A percentile compares a stretch with the other conserved stretches of the same genome.
Evolutionary conservation across 2,797 vertebrate species (phyloP).

Genomic region (Coccyzus lansbergi): DNA sequence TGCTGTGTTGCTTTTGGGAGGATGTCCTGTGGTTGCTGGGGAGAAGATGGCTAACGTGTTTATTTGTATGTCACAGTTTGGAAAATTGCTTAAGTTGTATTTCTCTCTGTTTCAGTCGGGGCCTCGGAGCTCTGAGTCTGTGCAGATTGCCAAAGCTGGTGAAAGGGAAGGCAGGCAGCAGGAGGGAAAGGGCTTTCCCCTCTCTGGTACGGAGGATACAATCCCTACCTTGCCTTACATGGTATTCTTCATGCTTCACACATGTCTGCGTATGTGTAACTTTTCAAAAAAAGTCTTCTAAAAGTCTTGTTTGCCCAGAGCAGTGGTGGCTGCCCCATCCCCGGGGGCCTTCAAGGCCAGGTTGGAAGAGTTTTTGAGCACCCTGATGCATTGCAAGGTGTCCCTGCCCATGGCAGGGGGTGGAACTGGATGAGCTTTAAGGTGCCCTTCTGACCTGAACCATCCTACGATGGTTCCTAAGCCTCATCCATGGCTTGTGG

Average conservation of each 20-base stretch:
- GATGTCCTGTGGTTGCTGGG: conserved; percentile 7
- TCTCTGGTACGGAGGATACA: background rate
- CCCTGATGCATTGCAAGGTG: too few relatives aligned
- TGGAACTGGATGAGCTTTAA: too few relatives aligned
- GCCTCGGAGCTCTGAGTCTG: background rate
- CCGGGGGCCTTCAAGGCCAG: too few relatives aligned
- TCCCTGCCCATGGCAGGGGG: too few relatives aligned
- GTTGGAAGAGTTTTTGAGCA: too few relatives aligned
- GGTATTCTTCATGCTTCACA: background rate
- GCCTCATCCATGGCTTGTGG: background rate
- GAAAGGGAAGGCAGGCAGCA: background rate
- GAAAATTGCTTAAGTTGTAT: background rate
- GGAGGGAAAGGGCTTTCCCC: background rate
- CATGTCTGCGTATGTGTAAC: too few relatives aligned
- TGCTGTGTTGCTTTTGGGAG: conserved; percentile 53
- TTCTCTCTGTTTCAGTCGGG: background rate
- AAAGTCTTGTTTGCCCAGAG: too few relatives aligned
- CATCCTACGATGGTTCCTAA: too few relatives aligned
- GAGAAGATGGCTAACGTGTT: conserved; percentile 23
- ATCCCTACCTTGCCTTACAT: background rate
- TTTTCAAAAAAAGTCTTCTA: too few relatives aligned
- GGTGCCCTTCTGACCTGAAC: too few relatives aligned
- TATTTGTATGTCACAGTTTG: conserved; percentile 9
- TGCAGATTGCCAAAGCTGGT: background rate
- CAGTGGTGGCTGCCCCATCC: too few relatives aligned